These are phyloP conservation scores for Calypte anna DNA, from an alignment of 2,113 vertebrate genomes.

Conservation along the genomic window DNA sequence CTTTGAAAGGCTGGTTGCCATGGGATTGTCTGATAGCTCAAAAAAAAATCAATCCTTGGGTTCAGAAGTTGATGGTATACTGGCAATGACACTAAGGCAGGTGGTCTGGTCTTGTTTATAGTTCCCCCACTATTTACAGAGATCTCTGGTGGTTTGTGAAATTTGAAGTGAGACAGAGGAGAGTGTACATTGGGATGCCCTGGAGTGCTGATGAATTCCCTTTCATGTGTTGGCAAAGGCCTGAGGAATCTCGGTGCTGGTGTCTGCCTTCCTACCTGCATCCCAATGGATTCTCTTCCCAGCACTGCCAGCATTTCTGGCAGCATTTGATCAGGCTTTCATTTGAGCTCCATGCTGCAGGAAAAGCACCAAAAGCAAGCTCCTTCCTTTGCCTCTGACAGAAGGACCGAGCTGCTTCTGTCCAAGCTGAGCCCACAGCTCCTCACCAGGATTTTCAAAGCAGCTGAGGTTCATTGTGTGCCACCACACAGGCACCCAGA, in stretches of 20 bases:
- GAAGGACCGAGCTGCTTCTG: background rate
- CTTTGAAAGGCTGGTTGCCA: background rate
- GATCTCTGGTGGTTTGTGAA: background rate
- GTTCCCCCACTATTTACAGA: background rate
- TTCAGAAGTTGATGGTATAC: background rate
- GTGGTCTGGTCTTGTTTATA: background rate
- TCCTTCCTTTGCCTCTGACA: background rate
- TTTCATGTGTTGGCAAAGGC: background rate
- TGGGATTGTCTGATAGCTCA: background rate
- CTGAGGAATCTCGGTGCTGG: background rate
- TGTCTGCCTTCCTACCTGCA: background rate
- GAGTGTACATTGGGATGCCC: accelerated
- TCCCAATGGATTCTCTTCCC: background rate
- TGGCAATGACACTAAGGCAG: background rate
- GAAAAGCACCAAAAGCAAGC: background rate
- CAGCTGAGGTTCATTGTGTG: background rate
- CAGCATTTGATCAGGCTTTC: background rate
- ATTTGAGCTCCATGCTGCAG: background rate
- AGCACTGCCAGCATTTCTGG: background rate
- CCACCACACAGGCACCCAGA: background rate
- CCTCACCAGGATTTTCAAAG: background rate
- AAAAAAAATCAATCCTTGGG: background rate
- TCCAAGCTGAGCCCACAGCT: accelerated
- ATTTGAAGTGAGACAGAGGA: background rate
- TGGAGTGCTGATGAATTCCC: accelerated